A percentile compares a stretch with the other conserved stretches of the same genome.
Conservation (phyloP, 2,797 vertebrate genomes). For the Eremophila alpestris region DNA sequence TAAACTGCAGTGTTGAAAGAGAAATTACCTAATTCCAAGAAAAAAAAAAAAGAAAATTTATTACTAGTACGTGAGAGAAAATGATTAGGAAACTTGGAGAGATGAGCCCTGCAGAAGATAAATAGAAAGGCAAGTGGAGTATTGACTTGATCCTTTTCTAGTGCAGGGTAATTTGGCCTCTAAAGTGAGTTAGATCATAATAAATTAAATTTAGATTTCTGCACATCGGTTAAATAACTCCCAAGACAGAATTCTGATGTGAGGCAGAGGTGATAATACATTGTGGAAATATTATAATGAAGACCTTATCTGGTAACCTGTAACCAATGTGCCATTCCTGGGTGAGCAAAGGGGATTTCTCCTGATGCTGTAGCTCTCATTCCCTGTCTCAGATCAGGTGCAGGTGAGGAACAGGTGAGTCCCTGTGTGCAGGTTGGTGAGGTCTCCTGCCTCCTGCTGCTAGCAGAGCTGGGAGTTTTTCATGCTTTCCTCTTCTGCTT, state of each 20-base stretch:
- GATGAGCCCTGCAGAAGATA: conserved; percentile 71
- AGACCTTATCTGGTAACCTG: conserved; percentile 75
- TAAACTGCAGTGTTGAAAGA: conserved; percentile 72
- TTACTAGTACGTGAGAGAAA: conserved; percentile 70
- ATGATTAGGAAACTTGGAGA: conserved; percentile 70
- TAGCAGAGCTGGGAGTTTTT: background rate
- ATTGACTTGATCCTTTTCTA: conserved; percentile 80
- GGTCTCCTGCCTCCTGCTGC: background rate
- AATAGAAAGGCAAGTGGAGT: conserved; percentile 79
- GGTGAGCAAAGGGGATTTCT: conserved; percentile 25
- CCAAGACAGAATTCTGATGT: conserved; percentile 72
- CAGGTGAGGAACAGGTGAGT: background rate
- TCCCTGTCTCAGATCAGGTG: background rate
- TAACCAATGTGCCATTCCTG: conserved; percentile 63
- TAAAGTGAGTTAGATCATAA: conserved; percentile 80
- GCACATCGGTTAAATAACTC: conserved; percentile 80
- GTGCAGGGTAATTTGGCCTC: conserved; percentile 78
- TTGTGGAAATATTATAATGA: conserved; percentile 71
- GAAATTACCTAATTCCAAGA: conserved; percentile 76
- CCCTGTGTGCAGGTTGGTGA: background rate
- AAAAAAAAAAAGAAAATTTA: conserved; percentile 74
- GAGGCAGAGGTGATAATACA: conserved; percentile 74
- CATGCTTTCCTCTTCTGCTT: background rate
- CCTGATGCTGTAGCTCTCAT: background rate
- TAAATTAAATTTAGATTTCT: conserved; percentile 84